A percentile compares a stretch with the other conserved stretches of the same genome.
Conservation (phyloP, 37 sponge, comb jelly and placozoan species). For the Eunapius fragilis region DNA sequence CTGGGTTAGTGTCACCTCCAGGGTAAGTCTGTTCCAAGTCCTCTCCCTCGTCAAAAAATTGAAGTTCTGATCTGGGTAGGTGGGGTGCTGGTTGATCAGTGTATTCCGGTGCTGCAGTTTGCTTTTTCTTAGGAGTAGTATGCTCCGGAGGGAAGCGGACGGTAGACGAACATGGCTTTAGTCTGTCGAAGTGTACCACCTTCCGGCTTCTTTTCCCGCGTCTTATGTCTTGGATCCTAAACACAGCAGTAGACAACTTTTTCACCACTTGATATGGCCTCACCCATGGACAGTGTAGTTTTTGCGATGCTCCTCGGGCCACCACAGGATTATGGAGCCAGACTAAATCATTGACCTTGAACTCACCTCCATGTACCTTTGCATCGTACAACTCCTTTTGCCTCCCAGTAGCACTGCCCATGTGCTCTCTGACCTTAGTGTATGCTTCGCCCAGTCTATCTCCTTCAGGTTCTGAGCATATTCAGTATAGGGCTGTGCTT, state of each 20-base stretch:
- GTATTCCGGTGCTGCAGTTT: too few relatives aligned
- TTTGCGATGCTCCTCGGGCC: conserved; percentile 2
- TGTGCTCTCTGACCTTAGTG: neutral
- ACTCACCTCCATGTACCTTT: neutral
- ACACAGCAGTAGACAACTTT: conserved; percentile 13
- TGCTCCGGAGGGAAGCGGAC: neutral
- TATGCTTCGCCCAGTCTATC: conserved; percentile 24
- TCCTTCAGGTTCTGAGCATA: conserved; percentile 24
- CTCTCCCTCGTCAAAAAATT: too few relatives aligned
- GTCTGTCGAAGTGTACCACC: conserved; percentile 46
- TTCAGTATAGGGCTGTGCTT: neutral
- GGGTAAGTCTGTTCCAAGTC: too few relatives aligned
- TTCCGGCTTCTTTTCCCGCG: neutral
- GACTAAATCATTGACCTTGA: conserved; percentile 8
- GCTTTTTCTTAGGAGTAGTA: too few relatives aligned
- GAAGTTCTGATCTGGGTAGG: neutral
- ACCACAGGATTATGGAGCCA: conserved; percentile 31
- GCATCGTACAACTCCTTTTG: conserved; percentile 21
- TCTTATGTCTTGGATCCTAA: conserved; percentile 15
- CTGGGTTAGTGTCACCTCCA: too few relatives aligned
- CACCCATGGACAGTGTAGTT: conserved; percentile 34
- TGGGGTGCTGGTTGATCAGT: too few relatives aligned
- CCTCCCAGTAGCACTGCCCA: neutral
- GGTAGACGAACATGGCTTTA: conserved; percentile 12
- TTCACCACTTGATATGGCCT: conserved; percentile 33